Base-by-base conservation (phyloP, 2,888 invertebrate genomes). In the Harpalus rufipes region DNA sequence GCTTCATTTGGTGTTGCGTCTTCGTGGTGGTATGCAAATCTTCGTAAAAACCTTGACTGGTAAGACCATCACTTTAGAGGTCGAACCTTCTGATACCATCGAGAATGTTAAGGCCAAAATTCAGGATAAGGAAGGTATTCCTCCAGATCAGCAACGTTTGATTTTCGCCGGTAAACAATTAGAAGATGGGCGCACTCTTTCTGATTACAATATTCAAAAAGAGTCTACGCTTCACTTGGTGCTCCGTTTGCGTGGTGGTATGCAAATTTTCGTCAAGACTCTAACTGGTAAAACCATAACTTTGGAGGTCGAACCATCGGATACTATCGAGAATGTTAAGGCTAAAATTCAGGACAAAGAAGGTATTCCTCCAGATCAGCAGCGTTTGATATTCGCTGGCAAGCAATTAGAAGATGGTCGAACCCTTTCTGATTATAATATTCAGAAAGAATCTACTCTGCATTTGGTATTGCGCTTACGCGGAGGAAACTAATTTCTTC, bases 181-280 rank as follows among this genome's bases (percentile, higher is more conserved):
- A 7, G 90, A 90, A 87, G 90, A 90, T 86, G 90, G 90, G 0
- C 87, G 90, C 10, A 93, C 92, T 88, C 91, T 92, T 85, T 90
- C 90, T 0, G 97, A 97, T 91, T 97, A 97, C 91, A 97, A 97
- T 89, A 97, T 97, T 89, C 97, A 97, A 90, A 97, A 97, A 91
- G 97, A 97, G 91, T 97, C 97, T 0, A 98, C 98, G 0, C 94
- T 98, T 87, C 97, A 98, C 91, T 94, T 96, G 92, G 97, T 98
- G 86, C 93, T 98, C 86, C 95, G 98, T 92, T 95, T 94, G 90
- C 91, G 94, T 85, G 94, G 94, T 87, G 94, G 94, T 87, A 94
- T 95, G 91, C 93, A 95, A 90, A 94, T 95, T 89, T 92, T 91
- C 90, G 92, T 91, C 1, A 93, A 93, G 87, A 93, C 93, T 0